A percentile compares a stretch with the other conserved stretches of the same genome.
Conservation (phyloP, 2,113 vertebrate genomes). For the Leptosomus discolor region DNA sequence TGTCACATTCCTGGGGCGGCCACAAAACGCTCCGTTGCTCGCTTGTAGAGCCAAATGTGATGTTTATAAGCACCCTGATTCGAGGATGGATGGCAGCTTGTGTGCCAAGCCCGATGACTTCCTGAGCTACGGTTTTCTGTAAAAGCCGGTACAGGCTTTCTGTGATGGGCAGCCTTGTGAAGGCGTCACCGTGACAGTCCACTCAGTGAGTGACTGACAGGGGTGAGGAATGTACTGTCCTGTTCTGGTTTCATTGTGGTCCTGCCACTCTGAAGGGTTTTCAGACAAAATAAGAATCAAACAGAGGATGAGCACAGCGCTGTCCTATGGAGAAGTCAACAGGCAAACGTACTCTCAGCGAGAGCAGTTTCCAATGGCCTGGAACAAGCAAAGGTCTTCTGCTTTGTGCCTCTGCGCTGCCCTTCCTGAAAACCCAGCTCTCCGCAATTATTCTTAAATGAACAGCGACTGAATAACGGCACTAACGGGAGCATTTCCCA, state of each 20-base stretch:
- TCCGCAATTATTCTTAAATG: neutral
- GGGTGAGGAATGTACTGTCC: neutral
- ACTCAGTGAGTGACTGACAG: neutral
- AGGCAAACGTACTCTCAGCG: neutral
- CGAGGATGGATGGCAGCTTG: neutral
- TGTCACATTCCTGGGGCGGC: neutral
- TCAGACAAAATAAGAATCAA: neutral
- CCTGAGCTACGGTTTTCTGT: neutral
- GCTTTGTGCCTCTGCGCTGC: neutral
- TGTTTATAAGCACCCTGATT: neutral
- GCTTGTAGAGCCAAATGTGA: neutral
- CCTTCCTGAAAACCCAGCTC: neutral
- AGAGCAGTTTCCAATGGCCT: neutral
- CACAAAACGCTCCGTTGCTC: neutral
- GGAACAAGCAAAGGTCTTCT: neutral
- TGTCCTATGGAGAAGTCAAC: neutral
- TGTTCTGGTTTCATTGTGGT: neutral
- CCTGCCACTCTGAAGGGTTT: neutral
- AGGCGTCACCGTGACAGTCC: neutral
- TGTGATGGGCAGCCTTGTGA: neutral
- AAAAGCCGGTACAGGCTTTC: neutral
- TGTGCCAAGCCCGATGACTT: neutral
- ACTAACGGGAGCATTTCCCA: neutral
- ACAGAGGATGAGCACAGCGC: neutral
- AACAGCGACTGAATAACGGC: neutral